These are phyloP conservation scores for Odontophorus gujanensis DNA, from an alignment of 2,113 vertebrate species.

Conservation along the genomic window DNA sequence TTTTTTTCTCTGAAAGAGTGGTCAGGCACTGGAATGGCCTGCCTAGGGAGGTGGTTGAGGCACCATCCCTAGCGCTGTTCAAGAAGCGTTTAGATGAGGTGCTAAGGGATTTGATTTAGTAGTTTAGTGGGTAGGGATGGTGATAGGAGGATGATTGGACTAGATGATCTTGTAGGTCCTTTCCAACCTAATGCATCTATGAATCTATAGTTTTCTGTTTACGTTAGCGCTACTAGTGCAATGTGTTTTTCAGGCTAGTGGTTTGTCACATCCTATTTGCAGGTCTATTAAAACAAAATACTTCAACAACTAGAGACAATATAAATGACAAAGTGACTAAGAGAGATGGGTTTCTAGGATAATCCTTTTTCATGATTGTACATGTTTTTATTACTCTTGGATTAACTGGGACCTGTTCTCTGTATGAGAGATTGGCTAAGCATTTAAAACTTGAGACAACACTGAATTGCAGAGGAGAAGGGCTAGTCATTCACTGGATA, in stretches of 20 bases:
- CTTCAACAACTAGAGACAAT: not conserved
- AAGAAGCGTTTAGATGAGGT: too few relatives aligned
- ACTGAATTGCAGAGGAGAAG: not conserved
- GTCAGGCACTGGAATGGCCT: too few relatives aligned
- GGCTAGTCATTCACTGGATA: not conserved
- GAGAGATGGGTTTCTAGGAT: not conserved
- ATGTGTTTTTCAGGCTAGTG: not conserved
- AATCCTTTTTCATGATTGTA: not conserved
- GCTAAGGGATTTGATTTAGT: too few relatives aligned
- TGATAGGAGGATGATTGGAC: too few relatives aligned
- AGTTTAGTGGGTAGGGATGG: too few relatives aligned
- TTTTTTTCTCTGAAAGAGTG: too few relatives aligned
- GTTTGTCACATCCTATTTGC: not conserved
- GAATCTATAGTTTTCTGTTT: not conserved
- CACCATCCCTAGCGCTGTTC: too few relatives aligned
- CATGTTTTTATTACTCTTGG: not conserved
- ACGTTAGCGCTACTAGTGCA: not conserved
- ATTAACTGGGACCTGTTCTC: not conserved
- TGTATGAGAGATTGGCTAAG: rapidly evolving
- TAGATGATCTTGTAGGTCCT: too few relatives aligned
- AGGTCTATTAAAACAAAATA: not conserved
- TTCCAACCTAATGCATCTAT: too few relatives aligned
- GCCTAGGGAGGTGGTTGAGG: too few relatives aligned
- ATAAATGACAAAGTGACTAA: not conserved
- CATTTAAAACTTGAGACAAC: not conserved